These are phyloP conservation scores for Lycaon pictus DNA, from an alignment of 2,113 vertebrate species.

Conservation along the genomic window DNA sequence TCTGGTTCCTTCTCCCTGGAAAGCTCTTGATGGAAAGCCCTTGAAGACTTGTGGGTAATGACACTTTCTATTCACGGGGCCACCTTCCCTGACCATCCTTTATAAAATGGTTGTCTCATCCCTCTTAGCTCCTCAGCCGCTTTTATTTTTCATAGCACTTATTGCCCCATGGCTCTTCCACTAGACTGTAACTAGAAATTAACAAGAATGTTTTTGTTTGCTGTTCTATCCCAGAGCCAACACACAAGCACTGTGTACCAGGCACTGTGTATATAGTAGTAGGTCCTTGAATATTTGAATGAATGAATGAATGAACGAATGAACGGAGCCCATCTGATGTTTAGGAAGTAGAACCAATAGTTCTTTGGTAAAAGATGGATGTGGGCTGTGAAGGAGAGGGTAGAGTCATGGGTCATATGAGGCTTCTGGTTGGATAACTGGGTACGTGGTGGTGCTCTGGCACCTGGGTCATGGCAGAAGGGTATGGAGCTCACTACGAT, in stretches of 20 bases:
- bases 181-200: not conserved
- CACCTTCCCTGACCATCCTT: not conserved
- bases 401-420: not conserved
- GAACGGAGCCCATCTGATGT: not conserved
- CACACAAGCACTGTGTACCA: not conserved
- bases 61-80: not conserved
- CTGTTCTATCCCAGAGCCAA: not conserved
- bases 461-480: not conserved
- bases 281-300: not conserved
- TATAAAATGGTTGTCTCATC: not conserved
- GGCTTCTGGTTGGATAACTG: not conserved
- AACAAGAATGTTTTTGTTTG: not conserved
- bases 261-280: no score
- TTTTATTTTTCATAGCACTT: not conserved
- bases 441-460: not conserved
- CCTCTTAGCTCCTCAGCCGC: not conserved
- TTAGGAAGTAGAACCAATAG: not conserved
- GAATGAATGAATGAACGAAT: not conserved
- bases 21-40: not conserved
- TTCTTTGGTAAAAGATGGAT: slow-evolving; percentile 22
- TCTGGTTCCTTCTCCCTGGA: not conserved
- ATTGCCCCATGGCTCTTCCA: not conserved
- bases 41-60: not conserved
- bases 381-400: not conserved
- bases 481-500: not conserved